Percentiles rank a stretch among this genome's conserved stretches.
Evolutionary conservation across 2,888 invertebrate genomes (phyloP).

Genomic region (Nasonia oneida): DNA sequence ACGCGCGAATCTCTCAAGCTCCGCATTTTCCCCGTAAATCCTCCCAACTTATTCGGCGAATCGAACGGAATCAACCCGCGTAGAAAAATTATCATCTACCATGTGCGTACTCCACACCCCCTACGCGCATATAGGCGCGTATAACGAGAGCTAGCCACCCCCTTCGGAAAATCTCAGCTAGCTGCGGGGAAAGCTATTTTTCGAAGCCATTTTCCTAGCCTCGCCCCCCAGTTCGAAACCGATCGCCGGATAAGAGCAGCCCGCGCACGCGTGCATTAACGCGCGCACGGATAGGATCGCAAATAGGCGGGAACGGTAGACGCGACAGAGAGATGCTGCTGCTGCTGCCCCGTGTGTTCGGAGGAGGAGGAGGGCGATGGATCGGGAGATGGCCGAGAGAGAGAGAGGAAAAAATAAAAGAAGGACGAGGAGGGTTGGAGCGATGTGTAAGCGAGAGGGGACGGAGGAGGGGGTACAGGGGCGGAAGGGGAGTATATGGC

Average conservation of each 20-base stretch:
- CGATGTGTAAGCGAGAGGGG: slow-evolving; percentile 13
- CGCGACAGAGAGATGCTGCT: slow-evolving; percentile 45
- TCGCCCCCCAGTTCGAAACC: slow-evolving; percentile 34
- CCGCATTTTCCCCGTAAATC: neutral
- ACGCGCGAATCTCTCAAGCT: neutral
- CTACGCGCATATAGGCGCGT: too few species aligned
- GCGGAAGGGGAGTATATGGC: neutral
- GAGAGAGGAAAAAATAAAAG: slow-evolving; percentile 15
- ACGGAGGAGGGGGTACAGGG: neutral
- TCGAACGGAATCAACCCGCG: too few species aligned
- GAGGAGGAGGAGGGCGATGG: slow-evolving; percentile 25
- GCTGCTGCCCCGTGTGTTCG: slow-evolving; percentile 22
- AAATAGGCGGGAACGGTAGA: slow-evolving; percentile 58
- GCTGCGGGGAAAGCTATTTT: slow-evolving; percentile 36
- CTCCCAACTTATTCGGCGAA: neutral
- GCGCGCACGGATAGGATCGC: slow-evolving; percentile 60
- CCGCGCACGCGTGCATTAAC: slow-evolving; percentile 57
- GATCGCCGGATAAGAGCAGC: slow-evolving; percentile 56
- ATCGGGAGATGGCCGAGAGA: slow-evolving; percentile 46
- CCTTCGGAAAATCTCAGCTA: slow-evolving; percentile 23
- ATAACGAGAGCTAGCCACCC: slow-evolving; percentile 32
- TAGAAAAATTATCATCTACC: too few species aligned
- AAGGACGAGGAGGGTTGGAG: slow-evolving; percentile 17
- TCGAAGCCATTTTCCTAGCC: slow-evolving; percentile 47
- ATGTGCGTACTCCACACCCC: too few species aligned